Evolutionary conservation across 2,113 vertebrate species (phyloP), one percentile per base, ranked within the genome.

Genomic region (Natator depressus): DNA sequence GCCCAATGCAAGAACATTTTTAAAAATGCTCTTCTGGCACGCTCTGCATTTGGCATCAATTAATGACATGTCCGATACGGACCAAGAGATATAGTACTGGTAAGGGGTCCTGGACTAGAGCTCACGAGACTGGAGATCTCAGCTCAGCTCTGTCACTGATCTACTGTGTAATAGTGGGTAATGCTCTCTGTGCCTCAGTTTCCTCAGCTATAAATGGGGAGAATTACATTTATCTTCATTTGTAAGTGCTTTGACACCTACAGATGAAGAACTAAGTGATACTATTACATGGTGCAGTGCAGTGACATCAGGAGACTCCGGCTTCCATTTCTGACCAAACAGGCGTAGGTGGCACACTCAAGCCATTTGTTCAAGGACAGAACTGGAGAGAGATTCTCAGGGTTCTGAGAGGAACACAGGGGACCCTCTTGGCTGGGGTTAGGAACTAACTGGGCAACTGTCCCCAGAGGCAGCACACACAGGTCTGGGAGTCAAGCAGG

Each of bases 361-460:
- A 90, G 79, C 17, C 80, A 19, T 89, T 80, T n/a, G 83, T 93
- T 49, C 72, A 84, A 49, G 35, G 42, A 46, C 17, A 69, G 42
- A 76, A 89, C 46, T 80, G 79, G 88, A 72, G 20, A 84, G 13
- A 31, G 85, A 27, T 50, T 90, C 27, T 91, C 1, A 0, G 31
- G 85, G 92, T 75, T 89, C 93, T 0, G 1, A 86, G 95, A 94
- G 59, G 42, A 27, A 59, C 11, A 83, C 38, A 82, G 12, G 95
- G 92, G 57, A 51, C 27, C 11, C 53, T 75, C 54, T 75, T 91
- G 82, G 10, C 78, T 80, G 84, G 46, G 89, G 11, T 47, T 31
- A 91, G 20, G 93, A 93, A 87, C 1, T 1, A 19, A 57, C 31
- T 82, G 38, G 49, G 19, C 91, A 81, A 17, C 8, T 85, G 9